Base-by-base conservation (phyloP, 2,797 vertebrate species). In the Carapus acus region DNA sequence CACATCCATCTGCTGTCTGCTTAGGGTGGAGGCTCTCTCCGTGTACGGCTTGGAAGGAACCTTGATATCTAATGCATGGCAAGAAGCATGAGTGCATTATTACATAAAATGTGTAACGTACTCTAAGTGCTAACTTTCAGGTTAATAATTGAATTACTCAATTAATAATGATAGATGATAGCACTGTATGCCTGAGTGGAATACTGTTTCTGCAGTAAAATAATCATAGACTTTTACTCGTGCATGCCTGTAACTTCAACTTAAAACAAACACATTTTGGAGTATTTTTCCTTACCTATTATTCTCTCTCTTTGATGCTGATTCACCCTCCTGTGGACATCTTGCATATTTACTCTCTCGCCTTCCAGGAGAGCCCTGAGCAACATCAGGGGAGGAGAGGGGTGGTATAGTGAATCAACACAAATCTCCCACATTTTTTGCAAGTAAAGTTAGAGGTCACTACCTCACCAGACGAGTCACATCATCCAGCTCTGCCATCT, bases 291-390 rank as follows among this genome's bases (percentile, higher is more conserved):
- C 36, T 13, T 86, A 91, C 88, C 85, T 83, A 86, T 87, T 66
- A 83, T 76, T 85, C 87, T 83, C 66, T 90, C 88, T 64, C 79
- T 86, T 60, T 80, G 69, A 54, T 67, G 54, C 27, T 82, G 83
- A 63, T 87, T 85, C 22, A 70, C 83, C 76, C 86, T 87, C 47
- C 85, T 80, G 7, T 89, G 59, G 71, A 86, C 74, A 73, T 90
- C 91, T 4, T 89, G 54, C 65, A 87, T 71, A 77, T 86, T 87
- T 1, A 80, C 79, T 59, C 79, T 87, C 75, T 94, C 91, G 39
- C 89, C 92, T 83, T 98, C 93, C 65, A 98, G 67, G 27, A 99
- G 87, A 76, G 94, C 88, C 74, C 96, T 99, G 71, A 56, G 72
- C 3, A 67, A 73, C 59, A 15, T 70, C 43, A 67, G 19, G 41